Base-by-base conservation (phyloP, 2,888 invertebrate species). In the Cosmopolites sordidus region DNA sequence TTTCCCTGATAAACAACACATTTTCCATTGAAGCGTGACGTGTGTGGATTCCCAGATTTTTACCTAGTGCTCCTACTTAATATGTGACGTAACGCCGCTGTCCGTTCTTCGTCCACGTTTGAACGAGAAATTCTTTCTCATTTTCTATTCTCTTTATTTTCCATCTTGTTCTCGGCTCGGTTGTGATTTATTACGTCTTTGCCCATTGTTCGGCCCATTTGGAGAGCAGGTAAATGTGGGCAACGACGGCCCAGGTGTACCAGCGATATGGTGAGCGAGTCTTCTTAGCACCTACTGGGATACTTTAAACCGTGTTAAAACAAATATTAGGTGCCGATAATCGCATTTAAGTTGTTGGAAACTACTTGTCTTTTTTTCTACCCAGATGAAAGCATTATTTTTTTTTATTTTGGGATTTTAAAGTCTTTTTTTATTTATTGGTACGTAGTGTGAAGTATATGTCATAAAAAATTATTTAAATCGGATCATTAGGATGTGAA, bases 141-240 rank as follows among this genome's bases (percentile, higher is more conserved):
- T 48, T 38, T 38, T 30, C 37, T 43, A 42, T 41, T 39, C 43
- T 51, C 48, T 47, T 51, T 27, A 41, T 49, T 39, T 41, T 44
- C 37, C 48, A 43, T 54, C 45, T 54, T 49, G 33, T 50, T 17
- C 38, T 40, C 43, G 48, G 45, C 33, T 45, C 30, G 18, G 18
- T 51, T 48, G 71, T 73, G 73, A 73, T 73, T 73, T 73, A 73
- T 73, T 73, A 72, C 64, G 54, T 61, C 68, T 67, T 68, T 64
- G 66, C 67, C 69, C 71, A 69, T 73, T 74, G 73, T 73, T 73
- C 69, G 69, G 65, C 69, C 73, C 57, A 71, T 67, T 66, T 68
- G 66, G 70, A 61, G 61, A 60, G 58, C 64, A 64, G 64, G 63
- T 64, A 64, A 65, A 64, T 62, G 64, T 62, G 61, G 62, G 61